Evolutionary conservation across 2,113 vertebrate genomes (phyloP), one percentile per base, ranked within the genome.

Genomic region (Erythrocercus mccallii): DNA sequence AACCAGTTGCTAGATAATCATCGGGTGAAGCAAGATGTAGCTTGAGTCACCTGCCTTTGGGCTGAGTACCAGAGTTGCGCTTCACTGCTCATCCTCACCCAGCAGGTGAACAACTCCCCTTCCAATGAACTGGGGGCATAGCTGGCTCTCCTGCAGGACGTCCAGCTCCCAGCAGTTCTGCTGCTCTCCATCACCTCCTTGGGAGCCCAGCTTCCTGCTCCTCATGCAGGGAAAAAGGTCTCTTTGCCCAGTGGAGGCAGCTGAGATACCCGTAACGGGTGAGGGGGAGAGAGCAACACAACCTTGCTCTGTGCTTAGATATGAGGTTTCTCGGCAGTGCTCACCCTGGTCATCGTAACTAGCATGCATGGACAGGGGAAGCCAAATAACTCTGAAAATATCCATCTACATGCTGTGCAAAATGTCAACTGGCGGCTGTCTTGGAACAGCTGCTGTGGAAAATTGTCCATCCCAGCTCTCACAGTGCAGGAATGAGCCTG

Each of bases 341-440:
- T 58, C 0, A 0, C 9, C 48, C 2, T 0, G 24, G 11, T 62
- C 44, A 18, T 45, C 65, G 51, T 19, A 28, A 27, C 33, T 20
- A 48, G 9, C 1, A 4, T 31, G 20, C 27, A 54, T 57, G 73
- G 47, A n/a, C 1, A 3, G 14, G 42, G 54, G 21, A 89, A 92
- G 30, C 5, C 62, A 73, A 80, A 38, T 15, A 30, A 45, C 42
- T 54, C 84, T 3, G 21, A 79, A 81, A 79, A 86, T 31, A 45
- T 58, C 81, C 40, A 5, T 66, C 21, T n/a, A 8, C 31, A 18
- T 31, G 42, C 76, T 5, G 0, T 51, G 60, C 54, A 69, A 44
- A 44, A 18, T 30, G 31, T 61, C 77, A 88, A 61, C 40, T 70
- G 5, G 1, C 40, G 5, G 3, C 56, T 78, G n/a, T 10, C 51